Evolutionary conservation across 1,140 invertebrate genomes (phyloP), one percentile per base, ranked within the genome.

Genomic region (Calephelis nemesis): DNA sequence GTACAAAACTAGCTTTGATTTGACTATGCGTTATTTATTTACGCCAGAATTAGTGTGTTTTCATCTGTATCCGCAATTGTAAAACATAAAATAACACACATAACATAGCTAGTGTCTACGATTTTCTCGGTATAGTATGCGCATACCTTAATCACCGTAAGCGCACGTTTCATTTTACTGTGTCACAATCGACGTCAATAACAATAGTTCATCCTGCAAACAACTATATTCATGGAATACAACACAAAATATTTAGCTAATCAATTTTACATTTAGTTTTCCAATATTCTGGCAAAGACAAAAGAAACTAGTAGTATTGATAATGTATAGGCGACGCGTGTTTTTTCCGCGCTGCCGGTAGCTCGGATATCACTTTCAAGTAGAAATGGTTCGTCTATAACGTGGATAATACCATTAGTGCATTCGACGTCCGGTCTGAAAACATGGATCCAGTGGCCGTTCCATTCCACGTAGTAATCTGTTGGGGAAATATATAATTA

Each of bases 361-460:
- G 96, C 96, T 70, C 94, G 93, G n/a, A 98, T 94, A 87, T 98
- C 97, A 74, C 94, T 95, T 73, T 96, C 96, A 84, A 95, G 94
- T 69, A 98, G 90, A 73, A 98, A 94, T 11, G 97, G 96, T 68
- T 92, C 92, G 81, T 98, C 97, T 78, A 98, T 97, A 49, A 98
- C 96, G 85, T 98, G 97, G 72, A 98, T 98, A 65, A 98, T 95
- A 45, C 97, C 97, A 85, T 98, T 98, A 76, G 96, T 98, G 84
- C 97, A 98, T 78, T 97, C 95, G 1, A 98, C 96, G 85, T 98
- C 97, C 3, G 97, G 95, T 70, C 97, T 93, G 79, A 96, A 95
- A n/a, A 98, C 96, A 68, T 94, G 94, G 68, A 98, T 96, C 92
- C 94, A 94, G 80, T 95, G 93, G 39, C 95, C 95, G 74, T 96